Base-by-base conservation (phyloP, 2,113 vertebrate species). In the Tragelaphus scriptus region DNA sequence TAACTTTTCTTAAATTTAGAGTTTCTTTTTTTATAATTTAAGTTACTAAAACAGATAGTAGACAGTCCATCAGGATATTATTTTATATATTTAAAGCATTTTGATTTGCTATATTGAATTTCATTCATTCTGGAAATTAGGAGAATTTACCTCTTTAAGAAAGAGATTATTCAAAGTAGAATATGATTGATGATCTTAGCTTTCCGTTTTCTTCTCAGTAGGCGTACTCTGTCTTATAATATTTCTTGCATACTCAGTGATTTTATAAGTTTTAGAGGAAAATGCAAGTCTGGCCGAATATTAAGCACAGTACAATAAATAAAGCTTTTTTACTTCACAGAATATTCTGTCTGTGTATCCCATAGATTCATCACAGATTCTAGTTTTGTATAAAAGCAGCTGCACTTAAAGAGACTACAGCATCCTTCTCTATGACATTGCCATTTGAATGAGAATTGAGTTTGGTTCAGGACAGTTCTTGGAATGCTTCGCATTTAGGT, bases 211-310 rank as follows among this genome's bases (percentile, higher is more conserved):
- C 58, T 98, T 90, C 94, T 95, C 49, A 58, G 14, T 68, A 88
- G 82, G 36, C 17, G 63, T 88, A 90, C 23, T 85, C 32, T 90
- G 9, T 97, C 32, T 49, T 61, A 28, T 92, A 59, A n/a, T 85
- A 44, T 26, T 85, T 90, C 53, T 81, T 92, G 90, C 86, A n/a
- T 85, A 51, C 23, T 85, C 79, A 28, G 75, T 94, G 65, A 95
- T 77, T 96, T 89, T 92, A 68, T 81, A 92, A n/a, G 44, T 97
- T 94, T 95, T 96, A 94, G 79, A 91, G 44, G 87, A 95, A 91
- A 95, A 84, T 94, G n/a, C 47, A 95, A 80, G 55, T 68, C 56
- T 87, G 80, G 21, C 44, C 91, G 47, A 84, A 30, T 94, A 63
- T 56, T 95, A 97, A 92, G 79, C 51, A 71, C 9, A 86, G 36